Base-by-base conservation (phyloP, 2,113 vertebrate genomes). In the Vimba vimba region DNA sequence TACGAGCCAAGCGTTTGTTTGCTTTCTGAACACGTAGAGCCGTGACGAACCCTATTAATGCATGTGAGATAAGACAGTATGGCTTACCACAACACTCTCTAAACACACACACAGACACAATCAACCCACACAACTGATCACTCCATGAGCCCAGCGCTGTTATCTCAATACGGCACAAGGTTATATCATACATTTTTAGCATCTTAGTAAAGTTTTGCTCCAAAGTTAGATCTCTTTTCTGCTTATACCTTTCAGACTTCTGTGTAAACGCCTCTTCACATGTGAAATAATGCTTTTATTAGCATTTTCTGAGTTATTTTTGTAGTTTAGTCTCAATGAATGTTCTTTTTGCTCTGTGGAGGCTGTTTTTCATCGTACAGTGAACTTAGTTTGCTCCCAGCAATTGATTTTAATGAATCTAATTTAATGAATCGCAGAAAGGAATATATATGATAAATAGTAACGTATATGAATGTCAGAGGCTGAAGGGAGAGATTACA, bases 41-140 rank as follows among this genome's bases (percentile, higher is more conserved):
- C 27, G 17, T 77, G 47, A 77, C 27, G 0, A 77, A 33, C 10
- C 21, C 52, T 59, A 7, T 33, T 57, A 36, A 57, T 39, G 52
- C 76, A 78, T 78, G 27, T n/a, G 52, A n/a, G 30, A 79, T 79
- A 79, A 59, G 52, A 57, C 30, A 13, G 19, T 57, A 11, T 77
- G 27, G 8, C 57, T 36, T 12, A 57, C 21, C 76, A 36, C 30
- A 78, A 33, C 30, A 69, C 19, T 57, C 17, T 55, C 52, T 55
- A 55, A 55, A 55, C 76, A 57, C 25, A 76, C 9, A 47, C 19
- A 74, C 27, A 2, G 4, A 12, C 4, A 10, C 27, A 57, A 57
- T 21, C 2, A 57, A 57, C 33, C 33, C 33, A 33, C 33, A 33
- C 33, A 57, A 9, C 2, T 1, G 19, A 57, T 57, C 6, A 23